Evolutionary conservation across 2,888 invertebrate genomes (phyloP).

Genomic region (Sinhomidia bicolor): DNA sequence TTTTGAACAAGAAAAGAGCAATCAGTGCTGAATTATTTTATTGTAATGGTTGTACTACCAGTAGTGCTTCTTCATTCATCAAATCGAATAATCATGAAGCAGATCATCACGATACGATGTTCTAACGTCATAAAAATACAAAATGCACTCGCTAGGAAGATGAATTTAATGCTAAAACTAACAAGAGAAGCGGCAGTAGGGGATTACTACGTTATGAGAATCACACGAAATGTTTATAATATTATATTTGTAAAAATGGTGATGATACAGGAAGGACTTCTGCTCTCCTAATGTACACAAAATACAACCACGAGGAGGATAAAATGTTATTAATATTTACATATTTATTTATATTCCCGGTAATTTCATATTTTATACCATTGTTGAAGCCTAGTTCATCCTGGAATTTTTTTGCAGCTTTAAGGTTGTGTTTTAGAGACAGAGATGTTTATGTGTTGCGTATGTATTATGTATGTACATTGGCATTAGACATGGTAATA

Average conservation of each 20-base stretch:
- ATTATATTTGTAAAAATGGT: background rate
- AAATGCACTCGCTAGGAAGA: background rate
- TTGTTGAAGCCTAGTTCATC: background rate
- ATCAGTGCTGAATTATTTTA: background rate
- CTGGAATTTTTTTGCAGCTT: conserved; percentile 9
- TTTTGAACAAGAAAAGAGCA: background rate
- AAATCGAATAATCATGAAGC: background rate
- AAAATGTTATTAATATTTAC: background rate
- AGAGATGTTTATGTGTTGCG: background rate
- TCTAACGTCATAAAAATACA: background rate
- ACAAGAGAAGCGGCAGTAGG: too few species aligned
- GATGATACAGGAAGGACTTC: conserved; percentile 47
- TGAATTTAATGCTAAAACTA: too few species aligned
- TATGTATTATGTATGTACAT: background rate
- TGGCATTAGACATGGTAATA: background rate
- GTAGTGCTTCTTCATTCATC: background rate
- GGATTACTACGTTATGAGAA: too few species aligned
- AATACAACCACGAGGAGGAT: background rate
- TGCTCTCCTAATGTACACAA: background rate
- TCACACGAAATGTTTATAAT: conserved; percentile 31
- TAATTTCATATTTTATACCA: background rate
- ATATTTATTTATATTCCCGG: background rate
- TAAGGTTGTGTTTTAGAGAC: too few species aligned
- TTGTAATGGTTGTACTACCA: background rate
- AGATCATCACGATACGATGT: conserved; percentile 2